These are phyloP conservation scores for Pammene fasciana DNA, from an alignment of 2,888 invertebrate species.

Conservation along the genomic window DNA sequence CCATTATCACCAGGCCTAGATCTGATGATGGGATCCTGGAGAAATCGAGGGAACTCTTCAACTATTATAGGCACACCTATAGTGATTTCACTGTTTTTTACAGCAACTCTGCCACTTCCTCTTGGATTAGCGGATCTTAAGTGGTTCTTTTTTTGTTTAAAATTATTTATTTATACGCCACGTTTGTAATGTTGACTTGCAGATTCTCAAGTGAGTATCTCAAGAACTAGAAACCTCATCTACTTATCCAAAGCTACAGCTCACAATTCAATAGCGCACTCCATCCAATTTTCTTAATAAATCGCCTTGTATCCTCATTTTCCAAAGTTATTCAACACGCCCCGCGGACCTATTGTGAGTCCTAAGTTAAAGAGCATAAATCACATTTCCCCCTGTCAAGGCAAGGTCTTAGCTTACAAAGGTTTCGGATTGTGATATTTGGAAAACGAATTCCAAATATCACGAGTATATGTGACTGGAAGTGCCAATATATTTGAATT, in stretches of 20 bases:
- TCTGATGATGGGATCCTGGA: too few relatives aligned
- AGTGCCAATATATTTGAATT: neutral
- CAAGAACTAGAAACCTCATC: too few relatives aligned
- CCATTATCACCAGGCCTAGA: too few relatives aligned
- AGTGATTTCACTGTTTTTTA: too few relatives aligned
- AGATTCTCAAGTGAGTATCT: too few relatives aligned
- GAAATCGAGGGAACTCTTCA: too few relatives aligned
- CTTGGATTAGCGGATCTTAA: too few relatives aligned
- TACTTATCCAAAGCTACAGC: neutral
- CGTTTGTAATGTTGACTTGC: too few relatives aligned
- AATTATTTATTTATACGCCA: too few relatives aligned
- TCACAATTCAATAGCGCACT: slow-evolving; percentile 22
- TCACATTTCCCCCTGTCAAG: slow-evolving; percentile 30
- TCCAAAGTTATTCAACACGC: slow-evolving; percentile 18
- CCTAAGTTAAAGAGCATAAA: slow-evolving; percentile 20
- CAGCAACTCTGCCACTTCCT: too few relatives aligned
- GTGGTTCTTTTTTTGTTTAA: too few relatives aligned
- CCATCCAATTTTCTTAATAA: slow-evolving; percentile 38
- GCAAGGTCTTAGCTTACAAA: slow-evolving; percentile 34
- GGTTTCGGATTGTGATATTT: slow-evolving; percentile 38
- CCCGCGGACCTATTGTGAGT: slow-evolving; percentile 1
- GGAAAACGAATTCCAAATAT: slow-evolving; percentile 14
- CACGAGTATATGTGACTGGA: neutral
- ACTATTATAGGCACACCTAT: too few relatives aligned
- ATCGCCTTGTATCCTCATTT: slow-evolving; percentile 37